Percentiles rank a stretch among this genome's conserved stretches.
These are phyloP conservation scores for Choloepus didactylus DNA, from an alignment of 2,797 vertebrate species.

Conservation along the genomic window DNA sequence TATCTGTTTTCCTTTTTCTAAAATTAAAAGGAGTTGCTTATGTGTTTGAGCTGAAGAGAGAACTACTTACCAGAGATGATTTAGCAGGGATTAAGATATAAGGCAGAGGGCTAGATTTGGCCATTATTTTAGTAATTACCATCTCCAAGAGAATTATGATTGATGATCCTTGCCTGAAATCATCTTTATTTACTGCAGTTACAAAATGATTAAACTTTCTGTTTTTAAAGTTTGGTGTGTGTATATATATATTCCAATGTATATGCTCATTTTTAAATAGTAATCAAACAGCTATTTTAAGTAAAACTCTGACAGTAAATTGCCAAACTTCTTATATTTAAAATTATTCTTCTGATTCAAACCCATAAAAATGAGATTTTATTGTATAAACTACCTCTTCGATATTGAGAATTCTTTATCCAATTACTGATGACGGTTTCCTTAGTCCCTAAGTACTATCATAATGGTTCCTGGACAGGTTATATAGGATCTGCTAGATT, in stretches of 20 bases:
- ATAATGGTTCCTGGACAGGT: background rate
- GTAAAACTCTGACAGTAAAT: constrained; percentile 19
- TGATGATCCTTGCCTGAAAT: constrained; percentile 33
- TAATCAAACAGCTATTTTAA: constrained; percentile 37
- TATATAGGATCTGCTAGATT: background rate
- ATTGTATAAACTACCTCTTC: background rate
- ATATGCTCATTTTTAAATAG: constrained; percentile 1
- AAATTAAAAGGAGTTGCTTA: constrained; percentile 59
- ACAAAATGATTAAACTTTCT: constrained; percentile 28
- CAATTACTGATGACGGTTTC: background rate
- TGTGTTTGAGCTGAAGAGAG: constrained; percentile 35
- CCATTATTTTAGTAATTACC: background rate
- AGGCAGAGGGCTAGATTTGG: background rate
- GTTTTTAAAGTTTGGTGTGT: constrained; percentile 26
- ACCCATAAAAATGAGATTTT: background rate
- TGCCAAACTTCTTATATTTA: background rate
- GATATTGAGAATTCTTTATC: background rate
- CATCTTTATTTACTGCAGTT: constrained; percentile 24
- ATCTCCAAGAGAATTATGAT: background rate
- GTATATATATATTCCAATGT: background rate
- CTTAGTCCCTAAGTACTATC: background rate
- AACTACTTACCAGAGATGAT: constrained; percentile 19
- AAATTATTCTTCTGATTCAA: background rate
- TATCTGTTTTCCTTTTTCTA: constrained; percentile 46
- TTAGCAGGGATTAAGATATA: constrained; percentile 31